These are phyloP conservation scores for Chromoteleia sp. DNA, from an alignment of 2,888 invertebrate species.

Conservation along the genomic window DNA sequence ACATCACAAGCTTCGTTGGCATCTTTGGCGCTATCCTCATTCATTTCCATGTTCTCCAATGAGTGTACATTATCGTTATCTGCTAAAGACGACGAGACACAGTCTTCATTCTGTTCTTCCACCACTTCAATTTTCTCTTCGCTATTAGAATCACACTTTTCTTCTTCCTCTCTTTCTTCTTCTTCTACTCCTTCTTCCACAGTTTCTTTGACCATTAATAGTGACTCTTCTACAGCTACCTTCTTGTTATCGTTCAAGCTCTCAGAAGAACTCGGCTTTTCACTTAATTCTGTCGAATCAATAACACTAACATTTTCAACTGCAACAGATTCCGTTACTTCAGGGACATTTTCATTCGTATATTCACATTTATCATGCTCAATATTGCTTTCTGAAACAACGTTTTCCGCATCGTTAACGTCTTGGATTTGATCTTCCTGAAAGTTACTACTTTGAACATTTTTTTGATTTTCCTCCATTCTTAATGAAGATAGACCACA, in stretches of 20 bases:
- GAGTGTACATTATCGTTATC: conserved; percentile 46
- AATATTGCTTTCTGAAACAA: conserved; percentile 45
- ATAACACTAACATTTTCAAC: conserved; percentile 59
- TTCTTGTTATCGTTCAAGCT: conserved; percentile 41
- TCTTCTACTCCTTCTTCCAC: conserved; percentile 25
- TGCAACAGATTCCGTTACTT: conserved; percentile 30
- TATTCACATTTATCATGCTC: conserved; percentile 33
- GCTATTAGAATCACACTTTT: conserved; percentile 32
- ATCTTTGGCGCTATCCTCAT: conserved; percentile 30
- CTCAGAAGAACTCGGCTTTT: conserved; percentile 72
- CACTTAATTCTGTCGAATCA: conserved; percentile 71
- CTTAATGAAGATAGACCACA: conserved; percentile 18
- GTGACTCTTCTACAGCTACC: neutral
- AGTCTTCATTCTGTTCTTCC: conserved; percentile 49
- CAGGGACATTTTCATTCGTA: conserved; percentile 31
- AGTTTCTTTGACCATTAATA: neutral
- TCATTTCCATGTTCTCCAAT: conserved; percentile 7
- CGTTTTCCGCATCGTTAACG: conserved; percentile 25
- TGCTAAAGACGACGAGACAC: conserved; percentile 52
- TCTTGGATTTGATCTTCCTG: neutral
- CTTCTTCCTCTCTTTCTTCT: conserved; percentile 18
- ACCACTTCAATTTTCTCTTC: neutral
- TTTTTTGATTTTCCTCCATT: conserved; percentile 24
- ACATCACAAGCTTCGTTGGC: conserved; percentile 43
- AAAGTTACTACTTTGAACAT: conserved; percentile 19